Conservation (phyloP, 2,888 invertebrate genomes). For the Molorchus minor region DNA sequence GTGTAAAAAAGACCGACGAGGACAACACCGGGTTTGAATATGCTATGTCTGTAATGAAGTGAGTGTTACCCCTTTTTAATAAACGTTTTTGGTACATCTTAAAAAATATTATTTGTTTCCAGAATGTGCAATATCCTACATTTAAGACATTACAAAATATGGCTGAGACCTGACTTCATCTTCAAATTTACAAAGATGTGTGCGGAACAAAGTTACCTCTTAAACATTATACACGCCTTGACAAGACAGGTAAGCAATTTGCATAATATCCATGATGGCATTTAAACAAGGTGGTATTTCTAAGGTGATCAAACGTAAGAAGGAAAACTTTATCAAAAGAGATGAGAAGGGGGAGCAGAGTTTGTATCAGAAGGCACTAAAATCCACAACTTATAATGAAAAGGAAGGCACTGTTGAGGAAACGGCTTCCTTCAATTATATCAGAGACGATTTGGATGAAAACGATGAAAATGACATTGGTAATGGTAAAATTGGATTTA, state of each 20-base stretch:
- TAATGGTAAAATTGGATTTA: slow-evolving; percentile 13
- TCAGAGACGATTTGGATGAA: slow-evolving; percentile 82
- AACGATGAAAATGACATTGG: slow-evolving; percentile 81
- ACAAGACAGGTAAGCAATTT: slow-evolving; percentile 62
- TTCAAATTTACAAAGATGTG: slow-evolving; percentile 63
- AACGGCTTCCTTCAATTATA: slow-evolving; percentile 38
- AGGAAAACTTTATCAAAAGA: slow-evolving; percentile 74
- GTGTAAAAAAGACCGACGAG: slow-evolving; percentile 62
- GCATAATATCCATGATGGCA: too few relatives aligned
- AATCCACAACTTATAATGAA: slow-evolving; percentile 29
- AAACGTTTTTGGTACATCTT: too few relatives aligned
- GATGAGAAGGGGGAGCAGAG: slow-evolving; percentile 42
- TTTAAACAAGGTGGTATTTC: slow-evolving; percentile 2
- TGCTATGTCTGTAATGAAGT: slow-evolving; percentile 69
- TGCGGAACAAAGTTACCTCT: slow-evolving; percentile 60
- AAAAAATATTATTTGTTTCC: too few relatives aligned
- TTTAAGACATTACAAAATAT: slow-evolving; percentile 63
- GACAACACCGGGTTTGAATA: slow-evolving; percentile 66
- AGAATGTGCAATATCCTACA: too few relatives aligned
- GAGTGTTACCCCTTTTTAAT: slow-evolving; percentile 47
- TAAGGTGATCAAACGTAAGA: slow-evolving; percentile 76
- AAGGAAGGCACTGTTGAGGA: slow-evolving; percentile 29
- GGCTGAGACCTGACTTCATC: slow-evolving; percentile 61
- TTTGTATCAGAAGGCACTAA: slow-evolving; percentile 41
- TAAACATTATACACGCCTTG: slow-evolving; percentile 64